Percentiles rank a stretch among this genome's conserved stretches.
phyloP scores from a whole-genome alignment of 2,797 vertebrate genomes.

The Antrozous pallidus region DNA sequence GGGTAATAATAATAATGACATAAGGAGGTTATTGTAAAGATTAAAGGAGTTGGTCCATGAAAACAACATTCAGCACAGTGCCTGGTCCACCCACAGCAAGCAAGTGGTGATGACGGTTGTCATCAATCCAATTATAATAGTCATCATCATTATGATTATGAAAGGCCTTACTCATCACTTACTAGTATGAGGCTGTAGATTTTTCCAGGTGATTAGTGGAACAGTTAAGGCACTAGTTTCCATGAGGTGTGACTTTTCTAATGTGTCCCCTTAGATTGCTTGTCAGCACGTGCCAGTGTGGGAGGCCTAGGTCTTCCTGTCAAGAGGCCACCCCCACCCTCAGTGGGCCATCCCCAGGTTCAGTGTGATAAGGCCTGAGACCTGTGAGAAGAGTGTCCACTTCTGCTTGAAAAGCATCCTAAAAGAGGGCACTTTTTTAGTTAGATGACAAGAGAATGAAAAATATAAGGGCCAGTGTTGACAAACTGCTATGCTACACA shows the following conservation, averaged over 20 bases:
- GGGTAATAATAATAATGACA: not conserved
- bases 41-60: not conserved
- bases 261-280: not conserved
- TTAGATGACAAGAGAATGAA: not conserved
- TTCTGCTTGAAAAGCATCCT: not conserved
- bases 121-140: not conserved
- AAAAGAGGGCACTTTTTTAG: not conserved
- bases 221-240: not conserved
- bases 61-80: not conserved
- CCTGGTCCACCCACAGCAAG: not conserved
- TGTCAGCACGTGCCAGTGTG: not conserved
- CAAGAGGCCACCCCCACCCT: not conserved
- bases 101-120: not conserved
- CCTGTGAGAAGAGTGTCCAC: not conserved
- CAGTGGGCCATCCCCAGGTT: not conserved
- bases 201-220: not conserved
- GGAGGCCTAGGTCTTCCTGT: not conserved
- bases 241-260: not conserved
- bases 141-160: not conserved
- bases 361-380: not conserved
- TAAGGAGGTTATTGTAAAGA: not conserved
- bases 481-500: not conserved
- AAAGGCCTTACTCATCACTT: not conserved
- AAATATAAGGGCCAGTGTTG: not conserved
- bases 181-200: not conserved